Percentiles rank a stretch among this genome's conserved stretches.
Evolutionary conservation across 2,113 vertebrate genomes (phyloP).

Genomic region (Percina caprodes): DNA sequence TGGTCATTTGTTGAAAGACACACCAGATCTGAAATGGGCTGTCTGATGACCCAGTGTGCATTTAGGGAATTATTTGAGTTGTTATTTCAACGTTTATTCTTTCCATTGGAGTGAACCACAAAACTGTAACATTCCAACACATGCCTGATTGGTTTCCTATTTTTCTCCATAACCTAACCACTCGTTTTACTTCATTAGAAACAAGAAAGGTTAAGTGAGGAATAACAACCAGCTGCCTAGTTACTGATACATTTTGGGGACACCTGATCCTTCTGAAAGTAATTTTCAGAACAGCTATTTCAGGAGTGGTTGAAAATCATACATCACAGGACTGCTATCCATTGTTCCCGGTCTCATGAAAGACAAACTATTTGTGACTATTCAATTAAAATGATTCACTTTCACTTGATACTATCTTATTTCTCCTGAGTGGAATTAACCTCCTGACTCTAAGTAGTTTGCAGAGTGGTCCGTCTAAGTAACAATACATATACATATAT

Average conservation of each 20-base stretch:
- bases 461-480: neutral
- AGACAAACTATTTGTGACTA: neutral
- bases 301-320: neutral
- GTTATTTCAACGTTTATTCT: neutral
- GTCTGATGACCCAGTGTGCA: neutral
- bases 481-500: neutral
- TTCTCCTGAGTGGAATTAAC: neutral
- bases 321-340: neutral
- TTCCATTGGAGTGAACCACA: neutral
- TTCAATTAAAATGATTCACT: neutral
- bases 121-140: neutral
- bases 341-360: neutral
- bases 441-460: neutral
- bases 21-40: neutral
- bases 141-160: neutral
- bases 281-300: neutral
- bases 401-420: neutral
- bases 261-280: neutral
- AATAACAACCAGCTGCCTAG: neutral
- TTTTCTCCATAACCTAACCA: neutral
- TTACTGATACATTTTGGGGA: neutral
- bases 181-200: neutral
- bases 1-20: neutral
- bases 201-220: neutral
- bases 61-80: neutral